Conservation (phyloP, 2,797 vertebrate genomes). For the Antennarius maculatus region DNA sequence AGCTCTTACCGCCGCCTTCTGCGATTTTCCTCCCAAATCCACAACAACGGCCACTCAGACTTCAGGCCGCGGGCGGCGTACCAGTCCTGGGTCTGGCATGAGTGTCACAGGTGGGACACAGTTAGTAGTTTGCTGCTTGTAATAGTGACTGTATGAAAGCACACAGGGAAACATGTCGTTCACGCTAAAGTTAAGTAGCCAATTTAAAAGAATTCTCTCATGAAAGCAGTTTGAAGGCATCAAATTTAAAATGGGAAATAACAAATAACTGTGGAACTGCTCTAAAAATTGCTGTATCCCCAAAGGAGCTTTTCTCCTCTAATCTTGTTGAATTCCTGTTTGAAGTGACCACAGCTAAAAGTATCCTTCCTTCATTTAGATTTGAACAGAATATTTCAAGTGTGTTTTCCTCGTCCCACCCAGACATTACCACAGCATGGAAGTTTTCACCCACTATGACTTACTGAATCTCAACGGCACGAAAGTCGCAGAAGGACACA, state of each 20-base stretch:
- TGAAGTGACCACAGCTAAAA: neutral
- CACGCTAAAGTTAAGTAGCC: neutral
- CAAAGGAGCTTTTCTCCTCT: accelerated
- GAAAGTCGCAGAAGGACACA: constrained; percentile 95
- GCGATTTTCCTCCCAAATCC: constrained; percentile 97
- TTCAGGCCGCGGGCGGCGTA: constrained; percentile 90
- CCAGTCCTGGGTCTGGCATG: constrained; percentile 95
- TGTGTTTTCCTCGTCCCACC: constrained; percentile 9
- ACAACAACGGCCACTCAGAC: constrained; percentile 93
- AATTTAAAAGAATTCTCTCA: neutral
- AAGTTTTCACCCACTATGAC: constrained; percentile 96
- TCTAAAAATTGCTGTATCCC: neutral
- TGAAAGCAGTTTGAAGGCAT: no score
- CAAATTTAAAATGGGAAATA: neutral
- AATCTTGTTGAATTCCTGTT: neutral
- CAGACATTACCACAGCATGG: constrained; percentile 98
- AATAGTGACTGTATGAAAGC: neutral
- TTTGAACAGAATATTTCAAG: constrained; percentile 3
- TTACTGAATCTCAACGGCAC: constrained; percentile 91
- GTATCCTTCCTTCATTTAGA: constrained; percentile 7
- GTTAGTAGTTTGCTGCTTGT: neutral
- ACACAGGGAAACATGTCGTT: neutral
- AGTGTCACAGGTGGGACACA: constrained; percentile 89
- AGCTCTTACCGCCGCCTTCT: constrained; percentile 89
- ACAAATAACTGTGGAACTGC: neutral